Percentiles rank a stretch among this genome's conserved stretches.
Evolutionary conservation across 2,113 vertebrate genomes (phyloP).

Genomic region (Psophia crepitans): DNA sequence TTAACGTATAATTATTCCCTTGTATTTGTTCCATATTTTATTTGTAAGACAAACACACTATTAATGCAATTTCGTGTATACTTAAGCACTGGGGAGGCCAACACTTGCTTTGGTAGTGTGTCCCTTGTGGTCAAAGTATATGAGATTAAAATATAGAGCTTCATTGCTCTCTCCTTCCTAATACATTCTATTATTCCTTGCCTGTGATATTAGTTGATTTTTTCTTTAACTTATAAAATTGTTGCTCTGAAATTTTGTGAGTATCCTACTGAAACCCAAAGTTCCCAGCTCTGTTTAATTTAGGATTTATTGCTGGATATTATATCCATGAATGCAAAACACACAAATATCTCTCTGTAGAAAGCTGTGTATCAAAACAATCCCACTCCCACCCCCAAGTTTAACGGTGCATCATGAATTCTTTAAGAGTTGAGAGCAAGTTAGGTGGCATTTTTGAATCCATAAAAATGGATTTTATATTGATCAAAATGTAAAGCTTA

Average conservation of each 20-base stretch:
- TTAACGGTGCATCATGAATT: background rate
- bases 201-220: background rate
- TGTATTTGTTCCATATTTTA: background rate
- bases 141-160: background rate
- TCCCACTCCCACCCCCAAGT: rapidly evolving
- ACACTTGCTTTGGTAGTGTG: background rate
- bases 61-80: background rate
- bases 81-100: background rate
- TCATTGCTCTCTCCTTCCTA: background rate
- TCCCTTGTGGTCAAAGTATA: background rate
- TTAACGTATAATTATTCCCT: background rate
- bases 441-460: background rate
- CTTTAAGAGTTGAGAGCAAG: background rate
- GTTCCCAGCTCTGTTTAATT: background rate
- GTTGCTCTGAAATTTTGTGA: background rate
- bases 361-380: background rate
- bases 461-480: background rate
- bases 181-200: background rate
- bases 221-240: background rate
- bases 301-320: background rate
- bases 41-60: background rate
- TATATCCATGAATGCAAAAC: background rate
- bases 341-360: background rate
- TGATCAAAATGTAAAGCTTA: background rate
- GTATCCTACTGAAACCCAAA: background rate